Percentiles rank a stretch among this genome's conserved stretches.
These are phyloP conservation scores for Ormyrus pomaceus DNA, from an alignment of 2,888 invertebrate genomes.

Conservation along the genomic window DNA sequence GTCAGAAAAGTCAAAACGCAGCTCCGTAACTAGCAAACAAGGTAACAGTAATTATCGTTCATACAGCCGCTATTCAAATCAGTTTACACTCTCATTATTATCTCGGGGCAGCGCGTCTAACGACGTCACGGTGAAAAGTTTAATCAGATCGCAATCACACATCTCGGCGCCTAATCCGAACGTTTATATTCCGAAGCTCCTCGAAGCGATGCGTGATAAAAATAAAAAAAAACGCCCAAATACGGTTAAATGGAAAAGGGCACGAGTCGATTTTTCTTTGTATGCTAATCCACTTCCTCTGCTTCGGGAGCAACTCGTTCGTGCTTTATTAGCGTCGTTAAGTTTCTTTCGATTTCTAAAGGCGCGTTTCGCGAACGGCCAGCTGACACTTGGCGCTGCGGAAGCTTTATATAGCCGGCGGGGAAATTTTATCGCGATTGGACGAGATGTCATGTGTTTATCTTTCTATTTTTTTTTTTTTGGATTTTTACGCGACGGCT, in stretches of 20 bases:
- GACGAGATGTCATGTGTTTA: too few relatives aligned
- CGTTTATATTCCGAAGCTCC: constrained; percentile 16
- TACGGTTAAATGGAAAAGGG: constrained; percentile 7
- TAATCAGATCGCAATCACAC: not conserved
- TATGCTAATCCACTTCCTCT: constrained; percentile 32
- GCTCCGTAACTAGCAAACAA: not conserved
- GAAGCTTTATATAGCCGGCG: too few relatives aligned
- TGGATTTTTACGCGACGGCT: too few relatives aligned
- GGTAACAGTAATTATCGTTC: not conserved
- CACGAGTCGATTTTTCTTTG: constrained; percentile 22
- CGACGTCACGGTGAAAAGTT: constrained; percentile 34
- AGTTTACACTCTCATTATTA: constrained; percentile 42
- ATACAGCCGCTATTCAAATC: constrained; percentile 23
- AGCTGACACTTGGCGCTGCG: too few relatives aligned
- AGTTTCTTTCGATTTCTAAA: constrained; percentile 39
- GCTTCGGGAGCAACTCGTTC: not conserved
- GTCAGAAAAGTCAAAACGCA: too few relatives aligned
- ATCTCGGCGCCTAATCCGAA: not conserved
- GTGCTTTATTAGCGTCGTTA: constrained; percentile 22
- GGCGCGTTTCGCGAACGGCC: too few relatives aligned
- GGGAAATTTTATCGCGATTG: too few relatives aligned
- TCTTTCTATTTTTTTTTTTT: too few relatives aligned
- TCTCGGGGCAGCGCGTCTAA: not conserved
- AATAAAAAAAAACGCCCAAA: constrained; percentile 19
- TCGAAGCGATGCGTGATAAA: not conserved